These are phyloP conservation scores for Zaprionus camerounensis DNA, from an alignment of 1,140 invertebrate genomes.

Conservation along the genomic window DNA sequence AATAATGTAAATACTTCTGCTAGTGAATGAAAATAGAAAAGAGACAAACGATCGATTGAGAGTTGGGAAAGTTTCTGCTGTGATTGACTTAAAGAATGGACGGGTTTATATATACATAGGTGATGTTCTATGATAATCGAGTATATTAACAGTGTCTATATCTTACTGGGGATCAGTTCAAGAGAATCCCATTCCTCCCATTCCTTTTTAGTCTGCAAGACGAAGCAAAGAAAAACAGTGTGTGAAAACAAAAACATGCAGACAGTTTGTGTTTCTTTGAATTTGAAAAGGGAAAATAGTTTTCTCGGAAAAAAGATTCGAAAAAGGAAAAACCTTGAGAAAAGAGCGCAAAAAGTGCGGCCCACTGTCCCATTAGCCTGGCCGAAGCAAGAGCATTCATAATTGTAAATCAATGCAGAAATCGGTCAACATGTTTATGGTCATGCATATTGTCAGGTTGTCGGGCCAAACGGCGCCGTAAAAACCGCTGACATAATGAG, in stretches of 20 bases:
- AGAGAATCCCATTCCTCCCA: too few relatives aligned
- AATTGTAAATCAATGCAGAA: conserved; percentile 47
- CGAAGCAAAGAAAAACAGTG: neutral
- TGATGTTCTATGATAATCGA: too few relatives aligned
- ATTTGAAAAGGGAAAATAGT: neutral
- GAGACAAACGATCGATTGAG: neutral
- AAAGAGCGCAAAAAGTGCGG: neutral
- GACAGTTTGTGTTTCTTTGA: neutral
- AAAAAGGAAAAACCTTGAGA: conserved; percentile 1
- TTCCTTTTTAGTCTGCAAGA: too few relatives aligned
- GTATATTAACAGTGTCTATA: too few relatives aligned
- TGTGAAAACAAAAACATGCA: neutral
- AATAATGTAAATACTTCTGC: conserved; percentile 20
- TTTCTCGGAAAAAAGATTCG: neutral
- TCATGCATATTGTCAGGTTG: conserved; percentile 33
- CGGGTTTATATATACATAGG: too few relatives aligned
- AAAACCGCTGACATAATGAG: conserved; percentile 67
- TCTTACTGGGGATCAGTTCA: too few relatives aligned
- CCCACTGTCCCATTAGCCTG: conserved; percentile 9
- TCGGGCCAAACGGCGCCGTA: conserved; percentile 43
- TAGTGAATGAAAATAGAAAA: conserved; percentile 21
- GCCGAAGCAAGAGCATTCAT: conserved; percentile 11
- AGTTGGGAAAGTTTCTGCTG: conserved; percentile 3
- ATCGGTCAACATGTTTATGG: conserved; percentile 47
- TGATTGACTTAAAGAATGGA: too few relatives aligned